Conservation (phyloP, 2,113 vertebrate genomes). For the Ivindomyrus marchei region DNA sequence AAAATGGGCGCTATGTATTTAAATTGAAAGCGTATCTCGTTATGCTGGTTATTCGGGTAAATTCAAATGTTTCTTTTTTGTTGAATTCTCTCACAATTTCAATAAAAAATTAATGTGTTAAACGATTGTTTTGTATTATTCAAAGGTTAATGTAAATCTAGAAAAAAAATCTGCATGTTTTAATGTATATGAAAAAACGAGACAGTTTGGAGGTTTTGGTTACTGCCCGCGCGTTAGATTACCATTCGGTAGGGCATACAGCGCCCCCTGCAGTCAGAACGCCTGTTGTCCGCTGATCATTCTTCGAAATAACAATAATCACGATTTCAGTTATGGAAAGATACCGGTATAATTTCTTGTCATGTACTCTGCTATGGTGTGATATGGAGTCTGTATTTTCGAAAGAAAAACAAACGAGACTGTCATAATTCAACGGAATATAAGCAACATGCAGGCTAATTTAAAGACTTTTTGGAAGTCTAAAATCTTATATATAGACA, state of each 20-base stretch:
- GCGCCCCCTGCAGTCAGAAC: slow-evolving; percentile 9
- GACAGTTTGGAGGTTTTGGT: not conserved
- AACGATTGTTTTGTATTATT: slow-evolving; percentile 37
- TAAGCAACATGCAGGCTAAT: not conserved
- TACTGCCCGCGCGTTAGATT: not conserved
- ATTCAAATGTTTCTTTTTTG: slow-evolving; percentile 58
- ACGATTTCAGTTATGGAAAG: not conserved
- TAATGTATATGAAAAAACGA: not conserved
- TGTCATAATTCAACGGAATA: not conserved
- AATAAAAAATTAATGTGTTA: slow-evolving; percentile 76
- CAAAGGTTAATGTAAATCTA: not conserved
- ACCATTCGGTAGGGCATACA: not conserved
- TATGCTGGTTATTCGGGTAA: slow-evolving; percentile 78
- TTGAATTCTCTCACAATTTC: slow-evolving; percentile 82
- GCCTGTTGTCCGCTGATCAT: not conserved
- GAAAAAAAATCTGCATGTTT: not conserved
- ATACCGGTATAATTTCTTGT: not conserved
- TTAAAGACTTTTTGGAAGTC: not conserved
- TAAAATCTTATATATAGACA: not conserved
- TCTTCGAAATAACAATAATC: not conserved
- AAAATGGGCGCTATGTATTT: slow-evolving; percentile 55
- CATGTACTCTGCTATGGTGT: not conserved
- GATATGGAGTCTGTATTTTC: not conserved
- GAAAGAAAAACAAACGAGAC: not conserved
- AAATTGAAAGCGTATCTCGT: slow-evolving; percentile 70